Conservation (phyloP, 1,140 invertebrate genomes). For the Bombus terrestris region DNA sequence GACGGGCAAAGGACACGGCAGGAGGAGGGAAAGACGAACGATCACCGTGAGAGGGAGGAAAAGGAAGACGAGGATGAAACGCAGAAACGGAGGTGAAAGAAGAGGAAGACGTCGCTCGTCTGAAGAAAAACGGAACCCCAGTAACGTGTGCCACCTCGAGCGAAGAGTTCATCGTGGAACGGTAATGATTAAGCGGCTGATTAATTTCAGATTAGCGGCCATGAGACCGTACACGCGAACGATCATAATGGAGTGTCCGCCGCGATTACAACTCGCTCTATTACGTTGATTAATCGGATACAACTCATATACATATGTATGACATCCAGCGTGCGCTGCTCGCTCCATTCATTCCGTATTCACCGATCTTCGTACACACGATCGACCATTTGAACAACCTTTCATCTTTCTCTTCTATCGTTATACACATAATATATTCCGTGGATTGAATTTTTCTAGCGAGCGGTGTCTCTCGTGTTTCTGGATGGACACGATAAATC, state of each 20-base stretch:
- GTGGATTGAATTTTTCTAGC: neutral
- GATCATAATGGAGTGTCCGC: constrained; percentile 75
- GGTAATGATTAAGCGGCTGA: constrained; percentile 74
- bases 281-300: constrained; percentile 77
- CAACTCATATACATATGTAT: constrained; percentile 75
- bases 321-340: constrained; percentile 59
- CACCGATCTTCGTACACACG: neutral
- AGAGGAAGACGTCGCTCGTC: constrained; percentile 35
- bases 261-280: constrained; percentile 73
- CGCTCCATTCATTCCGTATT: constrained; percentile 50
- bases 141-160: constrained; percentile 30
- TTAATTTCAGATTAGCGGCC: constrained; percentile 74
- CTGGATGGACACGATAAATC: constrained; percentile 25
- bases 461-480: neutral
- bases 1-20: neutral
- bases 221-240: constrained; percentile 70
- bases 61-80: constrained; percentile 3
- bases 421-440: neutral
- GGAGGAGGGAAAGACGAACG: constrained; percentile 10
- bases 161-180: constrained; percentile 57
- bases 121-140: constrained; percentile 11
- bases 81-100: constrained; percentile 7
- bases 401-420: constrained; percentile 2
- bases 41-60: neutral
- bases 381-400: neutral